Conservation (phyloP, 2,888 invertebrate genomes). For the Taenaris catops region DNA sequence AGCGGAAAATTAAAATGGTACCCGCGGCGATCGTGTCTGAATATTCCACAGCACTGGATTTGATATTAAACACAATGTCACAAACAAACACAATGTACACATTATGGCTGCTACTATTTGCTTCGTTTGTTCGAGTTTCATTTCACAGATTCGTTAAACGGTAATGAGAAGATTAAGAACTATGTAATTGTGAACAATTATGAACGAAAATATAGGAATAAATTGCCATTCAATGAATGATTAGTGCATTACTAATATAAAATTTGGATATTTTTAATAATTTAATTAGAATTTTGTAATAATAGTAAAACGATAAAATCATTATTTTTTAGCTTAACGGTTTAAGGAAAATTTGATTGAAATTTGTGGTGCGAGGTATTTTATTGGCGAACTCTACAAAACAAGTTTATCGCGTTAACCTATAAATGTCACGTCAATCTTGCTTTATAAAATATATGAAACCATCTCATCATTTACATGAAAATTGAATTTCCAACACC, state of each 20-base stretch:
- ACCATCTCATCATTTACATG: neutral
- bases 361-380: no score
- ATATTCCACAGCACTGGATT: conserved; percentile 33
- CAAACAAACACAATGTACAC: conserved; percentile 24
- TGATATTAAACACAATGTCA: conserved; percentile 40
- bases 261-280: no score
- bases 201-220: no score
- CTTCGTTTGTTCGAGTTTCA: conserved; percentile 8
- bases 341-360: no score
- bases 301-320: no score
- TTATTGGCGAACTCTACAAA: conserved; percentile 35
- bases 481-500: neutral
- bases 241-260: no score
- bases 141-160: neutral
- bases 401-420: conserved; percentile 63
- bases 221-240: no score
- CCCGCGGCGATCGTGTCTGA: conserved; percentile 38
- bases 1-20: conserved; percentile 58
- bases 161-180: neutral
- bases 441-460: neutral
- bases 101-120: conserved; percentile 12
- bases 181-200: no score
- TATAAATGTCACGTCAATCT: conserved; percentile 51
- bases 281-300: no score
- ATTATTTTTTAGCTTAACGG: no score